Evolutionary conservation across 2,888 invertebrate species (phyloP), one percentile per base, ranked within the genome.

Genomic region (Bibio marci): DNA sequence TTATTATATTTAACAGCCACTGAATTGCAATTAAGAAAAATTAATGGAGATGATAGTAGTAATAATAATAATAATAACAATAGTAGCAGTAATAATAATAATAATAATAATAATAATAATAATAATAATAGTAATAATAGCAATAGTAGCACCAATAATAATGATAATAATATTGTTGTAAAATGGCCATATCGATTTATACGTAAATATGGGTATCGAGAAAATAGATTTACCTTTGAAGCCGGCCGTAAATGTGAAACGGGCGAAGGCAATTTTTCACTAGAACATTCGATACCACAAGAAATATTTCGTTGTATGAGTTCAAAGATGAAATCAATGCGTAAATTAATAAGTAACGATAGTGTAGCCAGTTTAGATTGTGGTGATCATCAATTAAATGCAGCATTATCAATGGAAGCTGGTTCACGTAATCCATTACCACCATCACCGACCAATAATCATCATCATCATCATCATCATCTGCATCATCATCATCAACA

Each of bases 171-270:
- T n/a, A 18, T 76, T 15, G 63, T 76, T 49, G 82, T 75, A 43
- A 81, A 76, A 35, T 87, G 86, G 86, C 86, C 86, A 34, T 85
- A 83, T 57, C 72, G 79, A 48, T 86, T 76, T 53, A 85, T 87
- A 46, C 67, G 86, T 43, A 69, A 81, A 43, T 86, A 87, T 58
- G 86, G 86, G n/a, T 82, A 83, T 51, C 74, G 80, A 48, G 77
- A 80, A 56, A 83, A 82, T 31, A 82, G 80, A 58, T 86, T 87
- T 53, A 83, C 82, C 27, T 86, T 87, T 58, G 86, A 87, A 66
- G 86, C 86, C 15, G 86, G 86, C 1, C 68, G 86, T 42, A 86
- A 85, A 59, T 86, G 86, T 61, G 76, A 79, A 47, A 82, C 83
- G 2, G 86, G 86, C 0, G 86, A 86, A 62, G 86, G 86, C 2